Evolutionary conservation across 2,113 vertebrate genomes (phyloP).

Genomic region (Motacilla tschutschensis): DNA sequence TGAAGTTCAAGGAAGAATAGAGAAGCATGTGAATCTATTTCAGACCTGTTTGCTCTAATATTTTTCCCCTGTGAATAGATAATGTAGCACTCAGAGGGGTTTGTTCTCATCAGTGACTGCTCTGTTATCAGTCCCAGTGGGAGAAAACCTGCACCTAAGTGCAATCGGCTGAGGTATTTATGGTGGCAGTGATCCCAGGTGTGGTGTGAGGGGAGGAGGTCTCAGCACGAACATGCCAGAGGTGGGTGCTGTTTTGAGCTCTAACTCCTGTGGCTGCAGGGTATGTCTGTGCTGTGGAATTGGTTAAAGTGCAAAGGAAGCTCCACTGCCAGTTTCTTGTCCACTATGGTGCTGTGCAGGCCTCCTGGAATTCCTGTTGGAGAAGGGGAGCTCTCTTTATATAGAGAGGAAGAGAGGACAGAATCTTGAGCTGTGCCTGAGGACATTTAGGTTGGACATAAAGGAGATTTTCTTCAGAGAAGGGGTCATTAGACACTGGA

Average conservation of each 20-base stretch:
- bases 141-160: not conserved
- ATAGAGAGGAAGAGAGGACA: not conserved
- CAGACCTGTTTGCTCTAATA: not conserved
- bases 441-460: not conserved
- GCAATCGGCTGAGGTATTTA: not conserved
- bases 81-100: not conserved
- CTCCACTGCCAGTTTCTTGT: not conserved
- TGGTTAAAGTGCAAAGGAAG: not conserved
- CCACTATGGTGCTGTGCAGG: fast-evolving
- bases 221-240: not conserved
- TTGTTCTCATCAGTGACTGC: not conserved
- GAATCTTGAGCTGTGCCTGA: not conserved
- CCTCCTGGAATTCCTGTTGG: not conserved
- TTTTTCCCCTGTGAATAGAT: not conserved
- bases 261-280: not conserved
- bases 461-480: not conserved
- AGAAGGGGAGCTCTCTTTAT: not conserved
- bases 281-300: not conserved
- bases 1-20: not conserved
- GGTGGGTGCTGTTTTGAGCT: not conserved
- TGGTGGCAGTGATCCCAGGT: not conserved
- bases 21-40: not conserved
- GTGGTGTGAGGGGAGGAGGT: not conserved
- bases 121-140: not conserved
- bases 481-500: not conserved